Percentiles rank a stretch among this genome's conserved stretches.
phyloP scores from a whole-genome alignment of 2,113 vertebrate species.

The Mus pahari region DNA sequence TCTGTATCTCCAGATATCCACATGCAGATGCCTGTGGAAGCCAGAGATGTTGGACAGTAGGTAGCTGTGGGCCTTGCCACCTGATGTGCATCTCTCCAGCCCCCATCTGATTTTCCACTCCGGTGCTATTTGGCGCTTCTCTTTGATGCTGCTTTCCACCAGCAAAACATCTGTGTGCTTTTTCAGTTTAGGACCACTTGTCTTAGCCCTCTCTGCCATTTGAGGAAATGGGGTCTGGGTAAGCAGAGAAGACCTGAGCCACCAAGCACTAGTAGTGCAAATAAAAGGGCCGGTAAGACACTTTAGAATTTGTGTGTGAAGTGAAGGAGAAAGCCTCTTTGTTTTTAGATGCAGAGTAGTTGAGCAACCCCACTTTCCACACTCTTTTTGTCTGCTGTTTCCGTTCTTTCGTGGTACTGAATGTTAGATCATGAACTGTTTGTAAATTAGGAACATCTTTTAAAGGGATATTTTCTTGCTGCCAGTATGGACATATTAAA shows the following conservation, averaged over 20 bases:
- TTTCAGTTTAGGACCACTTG: neutral
- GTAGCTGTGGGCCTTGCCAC: neutral
- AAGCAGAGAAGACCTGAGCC: neutral
- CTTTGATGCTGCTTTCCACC: neutral
- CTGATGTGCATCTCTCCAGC: neutral
- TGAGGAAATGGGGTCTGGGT: neutral
- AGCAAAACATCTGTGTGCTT: neutral
- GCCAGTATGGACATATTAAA: neutral
- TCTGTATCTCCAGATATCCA: neutral
- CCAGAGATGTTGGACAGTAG: neutral
- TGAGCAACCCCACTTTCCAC: neutral
- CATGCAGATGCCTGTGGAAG: too few relatives aligned
- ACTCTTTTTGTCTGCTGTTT: neutral
- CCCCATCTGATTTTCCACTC: neutral
- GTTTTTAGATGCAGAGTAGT: neutral
- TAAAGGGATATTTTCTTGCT: neutral
- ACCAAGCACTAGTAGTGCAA: neutral
- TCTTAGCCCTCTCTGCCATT: neutral
- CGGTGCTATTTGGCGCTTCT: neutral
- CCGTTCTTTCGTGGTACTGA: neutral
- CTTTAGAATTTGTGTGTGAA: neutral
- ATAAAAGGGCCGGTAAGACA: neutral
- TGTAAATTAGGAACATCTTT: slow-evolving; percentile 29
- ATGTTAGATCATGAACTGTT: neutral
- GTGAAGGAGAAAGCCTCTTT: neutral